These are phyloP conservation scores for Cryptomyrus ogoouensis DNA, from an alignment of 2,113 vertebrate species.

Conservation along the genomic window DNA sequence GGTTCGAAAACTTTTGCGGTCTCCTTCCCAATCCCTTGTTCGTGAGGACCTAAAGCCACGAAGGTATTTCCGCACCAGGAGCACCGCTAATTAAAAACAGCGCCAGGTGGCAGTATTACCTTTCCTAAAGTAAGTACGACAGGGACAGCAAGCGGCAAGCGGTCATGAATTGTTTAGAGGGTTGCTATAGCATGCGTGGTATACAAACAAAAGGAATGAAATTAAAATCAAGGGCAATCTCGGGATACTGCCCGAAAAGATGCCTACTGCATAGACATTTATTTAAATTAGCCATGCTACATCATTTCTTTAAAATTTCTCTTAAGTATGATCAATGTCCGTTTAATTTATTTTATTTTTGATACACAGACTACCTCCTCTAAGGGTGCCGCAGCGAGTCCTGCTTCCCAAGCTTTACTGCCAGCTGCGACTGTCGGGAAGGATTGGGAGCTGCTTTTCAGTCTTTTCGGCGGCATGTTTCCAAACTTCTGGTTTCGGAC, in stretches of 20 bases:
- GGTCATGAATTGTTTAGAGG: neutral
- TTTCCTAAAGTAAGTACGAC: conserved; percentile 29
- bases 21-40: neutral
- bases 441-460: conserved; percentile 27
- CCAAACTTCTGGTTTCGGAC: neutral
- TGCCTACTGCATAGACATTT: neutral
- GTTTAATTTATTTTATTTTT: neutral
- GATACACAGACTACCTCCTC: conserved; percentile 53
- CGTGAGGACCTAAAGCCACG: neutral
- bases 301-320: neutral
- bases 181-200: neutral
- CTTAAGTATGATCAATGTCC: neutral
- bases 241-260: neutral
- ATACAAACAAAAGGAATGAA: neutral
- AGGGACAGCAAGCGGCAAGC: neutral
- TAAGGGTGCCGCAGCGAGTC: conserved; percentile 50
- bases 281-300: neutral
- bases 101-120: conserved; percentile 62
- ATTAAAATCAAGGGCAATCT: neutral
- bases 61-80: neutral
- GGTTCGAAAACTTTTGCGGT: neutral
- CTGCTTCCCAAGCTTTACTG: conserved; percentile 52
- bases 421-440: rapidly evolving
- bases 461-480: conserved; percentile 37
- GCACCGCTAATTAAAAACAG: conserved; percentile 8